A percentile compares a stretch with the other conserved stretches of the same genome.
phyloP scores from a whole-genome alignment of 2,113 vertebrate species.

The Cynocephalus volans region DNA sequence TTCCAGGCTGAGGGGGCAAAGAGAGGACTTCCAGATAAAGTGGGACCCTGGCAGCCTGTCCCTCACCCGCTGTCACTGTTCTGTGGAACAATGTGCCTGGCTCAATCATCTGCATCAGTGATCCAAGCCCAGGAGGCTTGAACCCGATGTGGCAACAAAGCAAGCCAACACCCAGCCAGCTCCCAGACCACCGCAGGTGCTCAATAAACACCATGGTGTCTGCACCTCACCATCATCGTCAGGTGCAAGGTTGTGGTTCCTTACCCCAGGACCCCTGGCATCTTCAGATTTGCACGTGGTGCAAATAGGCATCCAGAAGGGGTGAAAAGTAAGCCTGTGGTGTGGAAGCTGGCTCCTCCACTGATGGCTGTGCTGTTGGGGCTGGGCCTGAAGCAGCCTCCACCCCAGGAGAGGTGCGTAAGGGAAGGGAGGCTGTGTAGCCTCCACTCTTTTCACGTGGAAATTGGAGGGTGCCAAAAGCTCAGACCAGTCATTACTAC shows the following conservation, averaged over 20 bases:
- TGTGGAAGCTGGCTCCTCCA: not conserved
- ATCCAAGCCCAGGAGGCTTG: not conserved
- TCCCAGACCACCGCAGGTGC: accelerated
- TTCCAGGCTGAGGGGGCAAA: not conserved
- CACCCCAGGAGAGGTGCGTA: not conserved
- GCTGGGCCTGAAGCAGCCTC: not conserved
- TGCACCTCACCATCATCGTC: accelerated
- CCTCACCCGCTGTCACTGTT: not conserved
- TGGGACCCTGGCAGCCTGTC: not conserved
- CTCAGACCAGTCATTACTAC: not conserved
- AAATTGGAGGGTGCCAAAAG: not conserved
- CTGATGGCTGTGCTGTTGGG: not conserved
- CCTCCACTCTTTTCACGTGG: not conserved
- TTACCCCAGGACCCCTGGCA: too few species aligned
- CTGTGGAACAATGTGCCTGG: not conserved
- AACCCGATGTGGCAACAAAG: accelerated
- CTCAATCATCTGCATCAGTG: not conserved
- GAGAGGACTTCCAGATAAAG: not conserved
- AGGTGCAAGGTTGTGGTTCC: not conserved
- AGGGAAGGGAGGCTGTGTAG: too few species aligned
- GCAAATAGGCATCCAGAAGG: not conserved
- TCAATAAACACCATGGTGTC: accelerated
- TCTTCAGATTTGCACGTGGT: not conserved
- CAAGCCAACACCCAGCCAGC: too few species aligned
- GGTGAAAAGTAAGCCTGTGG: not conserved